phyloP scores from a whole-genome alignment of 1,140 invertebrate genomes.

The Euura lappo region DNA sequence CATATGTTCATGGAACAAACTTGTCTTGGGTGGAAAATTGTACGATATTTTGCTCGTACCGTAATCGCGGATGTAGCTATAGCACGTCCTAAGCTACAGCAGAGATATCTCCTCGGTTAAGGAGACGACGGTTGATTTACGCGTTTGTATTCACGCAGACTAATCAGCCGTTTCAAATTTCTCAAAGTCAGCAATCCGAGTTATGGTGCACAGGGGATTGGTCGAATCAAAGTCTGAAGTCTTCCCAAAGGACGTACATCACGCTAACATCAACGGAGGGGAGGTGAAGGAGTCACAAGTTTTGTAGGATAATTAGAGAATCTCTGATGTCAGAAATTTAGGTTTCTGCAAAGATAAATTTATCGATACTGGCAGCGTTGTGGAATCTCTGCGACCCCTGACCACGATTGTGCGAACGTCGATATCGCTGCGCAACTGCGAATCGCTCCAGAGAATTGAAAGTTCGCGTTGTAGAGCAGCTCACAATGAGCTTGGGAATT shows the following conservation, averaged over 20 bases:
- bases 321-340: neutral
- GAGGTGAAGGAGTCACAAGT: neutral
- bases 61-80: too few relatives aligned
- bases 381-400: too few relatives aligned
- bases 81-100: too few relatives aligned
- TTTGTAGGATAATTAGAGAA: neutral
- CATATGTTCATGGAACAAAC: too few relatives aligned
- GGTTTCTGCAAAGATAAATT: too few relatives aligned
- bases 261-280: neutral
- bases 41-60: too few relatives aligned
- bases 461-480: neutral
- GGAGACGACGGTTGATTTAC: neutral
- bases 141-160: slow-evolving; percentile 5
- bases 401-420: neutral
- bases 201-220: neutral
- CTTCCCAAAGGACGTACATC: too few relatives aligned
- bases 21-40: too few relatives aligned
- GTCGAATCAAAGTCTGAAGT: neutral
- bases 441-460: too few relatives aligned
- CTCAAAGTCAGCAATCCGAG: neutral
- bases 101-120: neutral
- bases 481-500: neutral
- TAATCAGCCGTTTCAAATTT: slow-evolving; percentile 5
- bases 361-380: too few relatives aligned
- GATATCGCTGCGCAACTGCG: neutral